Conservation (phyloP, 2,888 invertebrate genomes). For the Hypomecis punctinalis region DNA sequence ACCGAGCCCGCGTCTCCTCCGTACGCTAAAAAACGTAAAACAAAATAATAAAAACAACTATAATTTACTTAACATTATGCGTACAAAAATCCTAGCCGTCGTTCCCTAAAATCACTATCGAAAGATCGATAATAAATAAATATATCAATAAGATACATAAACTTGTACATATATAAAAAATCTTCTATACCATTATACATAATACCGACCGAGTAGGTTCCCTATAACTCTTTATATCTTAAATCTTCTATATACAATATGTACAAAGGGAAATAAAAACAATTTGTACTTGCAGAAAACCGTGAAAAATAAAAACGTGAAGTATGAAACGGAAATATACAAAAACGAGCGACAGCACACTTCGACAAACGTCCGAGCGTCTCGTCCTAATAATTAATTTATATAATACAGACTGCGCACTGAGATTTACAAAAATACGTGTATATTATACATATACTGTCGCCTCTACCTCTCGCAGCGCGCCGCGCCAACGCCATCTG, state of each 20-base stretch:
- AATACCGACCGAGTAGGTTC: conserved; percentile 65
- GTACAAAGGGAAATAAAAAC: conserved; percentile 84
- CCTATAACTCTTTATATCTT: conserved; percentile 65
- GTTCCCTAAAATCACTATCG: conserved; percentile 67
- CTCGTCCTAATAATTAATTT: conserved; percentile 52
- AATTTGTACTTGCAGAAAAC: conserved; percentile 86
- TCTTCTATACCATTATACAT: conserved; percentile 72
- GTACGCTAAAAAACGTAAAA: conserved; percentile 69
- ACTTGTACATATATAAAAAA: conserved; percentile 80
- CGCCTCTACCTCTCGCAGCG: conserved; percentile 73
- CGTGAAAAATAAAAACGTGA: conserved; percentile 71
- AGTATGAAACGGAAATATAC: conserved; percentile 75
- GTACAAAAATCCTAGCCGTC: conserved; percentile 79
- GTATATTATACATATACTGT: conserved; percentile 39
- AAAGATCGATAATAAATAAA: conserved; percentile 77
- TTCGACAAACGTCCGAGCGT: conserved; percentile 57
- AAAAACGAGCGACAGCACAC: conserved; percentile 55
- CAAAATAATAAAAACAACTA: conserved; percentile 80
- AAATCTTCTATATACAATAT: conserved; percentile 83
- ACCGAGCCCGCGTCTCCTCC: conserved; percentile 60
- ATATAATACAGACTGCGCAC: conserved; percentile 65
- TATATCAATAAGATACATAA: conserved; percentile 79
- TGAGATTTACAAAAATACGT: conserved; percentile 77
- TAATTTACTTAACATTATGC: conserved; percentile 84
- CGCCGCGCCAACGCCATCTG: conserved; percentile 63